These are phyloP conservation scores for Seriola aureovittata DNA, from an alignment of 2,113 vertebrate genomes.

Conservation along the genomic window DNA sequence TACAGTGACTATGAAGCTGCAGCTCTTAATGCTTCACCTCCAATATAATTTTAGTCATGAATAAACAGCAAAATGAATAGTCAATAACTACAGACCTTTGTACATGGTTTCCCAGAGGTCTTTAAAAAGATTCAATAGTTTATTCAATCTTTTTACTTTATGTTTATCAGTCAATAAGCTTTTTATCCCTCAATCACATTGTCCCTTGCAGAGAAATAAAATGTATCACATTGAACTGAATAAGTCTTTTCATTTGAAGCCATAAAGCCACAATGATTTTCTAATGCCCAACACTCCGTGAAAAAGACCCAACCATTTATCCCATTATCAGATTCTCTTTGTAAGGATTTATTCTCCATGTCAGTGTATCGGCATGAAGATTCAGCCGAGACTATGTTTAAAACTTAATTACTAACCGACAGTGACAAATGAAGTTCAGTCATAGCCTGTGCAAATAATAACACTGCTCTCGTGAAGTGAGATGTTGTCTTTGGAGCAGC, in stretches of 20 bases:
- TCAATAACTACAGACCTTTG: slow-evolving; percentile 24
- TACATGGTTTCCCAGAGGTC: neutral
- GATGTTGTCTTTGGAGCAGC: neutral
- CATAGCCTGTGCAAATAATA: slow-evolving; percentile 20
- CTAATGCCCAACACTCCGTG: neutral
- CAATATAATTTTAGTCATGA: neutral
- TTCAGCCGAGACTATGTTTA: neutral
- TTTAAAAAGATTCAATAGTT: slow-evolving; percentile 8
- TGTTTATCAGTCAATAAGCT: slow-evolving; percentile 23
- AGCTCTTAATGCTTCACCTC: neutral
- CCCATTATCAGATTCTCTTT: slow-evolving; percentile 4
- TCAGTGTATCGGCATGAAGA: neutral
- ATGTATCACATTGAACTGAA: neutral
- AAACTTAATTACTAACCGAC: slow-evolving; percentile 20
- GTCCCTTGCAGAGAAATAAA: slow-evolving; percentile 15
- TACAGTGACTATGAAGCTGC: neutral
- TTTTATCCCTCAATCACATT: slow-evolving; percentile 29
- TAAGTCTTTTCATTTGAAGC: slow-evolving; percentile 35
- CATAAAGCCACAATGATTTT: slow-evolving; percentile 26
- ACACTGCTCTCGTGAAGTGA: neutral
- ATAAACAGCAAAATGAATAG: slow-evolving; percentile 17
- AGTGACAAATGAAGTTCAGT: slow-evolving; percentile 19
- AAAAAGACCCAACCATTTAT: neutral
- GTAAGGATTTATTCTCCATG: slow-evolving; percentile 16
- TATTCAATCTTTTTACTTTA: slow-evolving; percentile 18